A percentile compares a stretch with the other conserved stretches of the same genome.
phyloP scores from a whole-genome alignment of 2,888 invertebrate species.

The Trachelus troglodyta region DNA sequence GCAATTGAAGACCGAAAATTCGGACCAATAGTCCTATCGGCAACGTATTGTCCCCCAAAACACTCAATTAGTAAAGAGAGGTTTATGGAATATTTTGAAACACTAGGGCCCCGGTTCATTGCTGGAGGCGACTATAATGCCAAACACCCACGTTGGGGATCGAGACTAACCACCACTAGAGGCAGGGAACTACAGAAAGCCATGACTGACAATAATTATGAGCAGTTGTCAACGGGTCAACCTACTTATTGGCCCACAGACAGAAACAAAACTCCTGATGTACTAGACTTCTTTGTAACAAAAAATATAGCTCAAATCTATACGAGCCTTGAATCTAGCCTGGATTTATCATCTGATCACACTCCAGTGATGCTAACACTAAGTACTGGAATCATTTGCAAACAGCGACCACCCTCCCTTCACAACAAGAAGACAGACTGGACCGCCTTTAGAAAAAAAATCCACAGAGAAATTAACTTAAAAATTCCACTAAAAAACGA shows the following conservation, averaged over 20 bases:
- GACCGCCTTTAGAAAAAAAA: constrained; percentile 19
- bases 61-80: constrained; percentile 15
- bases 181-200: constrained; percentile 16
- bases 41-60: constrained; percentile 26
- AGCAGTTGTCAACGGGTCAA: constrained; percentile 21
- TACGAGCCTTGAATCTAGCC: constrained; percentile 22
- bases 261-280: constrained; percentile 37
- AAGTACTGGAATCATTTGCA: constrained; percentile 26
- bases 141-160: constrained; percentile 33
- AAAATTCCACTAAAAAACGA: constrained; percentile 26
- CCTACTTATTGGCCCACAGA: constrained; percentile 43
- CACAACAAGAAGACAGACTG: constrained; percentile 29
- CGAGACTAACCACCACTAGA: constrained; percentile 21
- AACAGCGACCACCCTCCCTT: constrained; percentile 21
- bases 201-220: constrained; percentile 2
- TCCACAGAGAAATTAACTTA: constrained; percentile 24
- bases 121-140: constrained; percentile 29
- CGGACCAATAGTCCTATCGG: constrained; percentile 19
- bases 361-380: constrained; percentile 34
- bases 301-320: constrained; percentile 28
- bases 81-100: constrained; percentile 23
- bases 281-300: constrained; percentile 38
- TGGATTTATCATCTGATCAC: constrained; percentile 40
- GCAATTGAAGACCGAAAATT: constrained; percentile 17
- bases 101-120: constrained; percentile 26